A percentile compares a stretch with the other conserved stretches of the same genome.
Evolutionary conservation across 92 coral and sea anemone genomes (phyloP).

Genomic region (Diadumene lineata): DNA sequence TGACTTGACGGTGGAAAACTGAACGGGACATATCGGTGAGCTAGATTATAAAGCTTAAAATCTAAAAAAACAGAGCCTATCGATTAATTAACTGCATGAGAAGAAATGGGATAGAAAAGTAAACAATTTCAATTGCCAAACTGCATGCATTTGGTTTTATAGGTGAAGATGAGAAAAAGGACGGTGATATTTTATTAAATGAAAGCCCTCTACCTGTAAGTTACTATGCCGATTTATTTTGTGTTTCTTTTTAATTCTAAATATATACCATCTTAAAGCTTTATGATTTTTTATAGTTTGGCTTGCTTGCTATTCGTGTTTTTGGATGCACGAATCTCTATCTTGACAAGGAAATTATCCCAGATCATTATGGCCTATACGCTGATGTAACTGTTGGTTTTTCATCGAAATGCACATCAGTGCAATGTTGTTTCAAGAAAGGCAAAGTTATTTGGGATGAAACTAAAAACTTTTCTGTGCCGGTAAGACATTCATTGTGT

Average conservation of each 20-base stretch:
- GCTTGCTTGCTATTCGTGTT: slow-evolving; percentile 83
- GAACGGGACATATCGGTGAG: no score
- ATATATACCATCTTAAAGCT: no score
- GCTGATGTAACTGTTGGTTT: slow-evolving; percentile 76
- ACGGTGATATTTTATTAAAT: slow-evolving; percentile 59
- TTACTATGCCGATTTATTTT: neutral
- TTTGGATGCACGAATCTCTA: slow-evolving; percentile 89
- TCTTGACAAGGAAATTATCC: slow-evolving; percentile 72
- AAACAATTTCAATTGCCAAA: neutral
- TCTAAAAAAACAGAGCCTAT: no score
- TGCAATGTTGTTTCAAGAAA: slow-evolving; percentile 74
- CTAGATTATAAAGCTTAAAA: no score
- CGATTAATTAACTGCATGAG: no score
- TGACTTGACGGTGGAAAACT: neutral
- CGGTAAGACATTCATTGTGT: slow-evolving; percentile 53
- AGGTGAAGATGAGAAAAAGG: slow-evolving; percentile 68
- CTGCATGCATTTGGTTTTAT: neutral
- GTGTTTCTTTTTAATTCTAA: no score
- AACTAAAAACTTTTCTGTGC: slow-evolving; percentile 74
- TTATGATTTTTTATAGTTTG: slow-evolving; percentile 61
- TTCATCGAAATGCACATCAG: slow-evolving; percentile 75
- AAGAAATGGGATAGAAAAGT: no score
- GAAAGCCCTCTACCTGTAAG: slow-evolving; percentile 81
- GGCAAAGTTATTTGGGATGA: slow-evolving; percentile 96
- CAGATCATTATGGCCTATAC: slow-evolving; percentile 84